A percentile compares a stretch with the other conserved stretches of the same genome.
phyloP scores from a whole-genome alignment of 2,113 vertebrate species.

The Chrysochloris asiatica region DNA sequence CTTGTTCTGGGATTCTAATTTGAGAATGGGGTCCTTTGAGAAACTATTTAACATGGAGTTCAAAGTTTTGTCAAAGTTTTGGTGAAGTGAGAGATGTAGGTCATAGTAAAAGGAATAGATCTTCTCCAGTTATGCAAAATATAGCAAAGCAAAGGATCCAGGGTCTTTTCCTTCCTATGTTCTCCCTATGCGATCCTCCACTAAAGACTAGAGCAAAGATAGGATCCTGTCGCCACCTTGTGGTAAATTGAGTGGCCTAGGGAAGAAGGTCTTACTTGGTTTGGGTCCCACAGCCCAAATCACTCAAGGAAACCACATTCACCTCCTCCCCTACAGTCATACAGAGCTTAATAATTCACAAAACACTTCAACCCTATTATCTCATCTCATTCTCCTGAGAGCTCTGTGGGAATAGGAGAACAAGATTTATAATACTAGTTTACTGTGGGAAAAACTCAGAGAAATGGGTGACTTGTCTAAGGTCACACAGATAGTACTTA shows the following conservation, averaged over 20 bases:
- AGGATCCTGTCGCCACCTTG: conserved; percentile 68
- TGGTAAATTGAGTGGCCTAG: conserved; percentile 1
- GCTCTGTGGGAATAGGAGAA: background rate
- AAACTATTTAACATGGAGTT: background rate
- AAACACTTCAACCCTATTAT: background rate
- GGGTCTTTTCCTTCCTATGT: background rate
- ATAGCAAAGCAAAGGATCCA: background rate
- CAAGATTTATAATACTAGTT: background rate
- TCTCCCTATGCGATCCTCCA: background rate
- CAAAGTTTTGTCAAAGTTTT: conserved; percentile 3
- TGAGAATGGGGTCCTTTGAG: background rate
- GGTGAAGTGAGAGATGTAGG: background rate
- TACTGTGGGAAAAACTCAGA: background rate
- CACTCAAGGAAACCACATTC: background rate
- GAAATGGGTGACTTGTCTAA: background rate
- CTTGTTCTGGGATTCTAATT: background rate
- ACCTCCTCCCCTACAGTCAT: background rate
- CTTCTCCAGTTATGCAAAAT: background rate
- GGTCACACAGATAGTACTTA: too few species aligned
- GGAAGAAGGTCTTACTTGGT: background rate
- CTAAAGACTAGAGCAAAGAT: background rate
- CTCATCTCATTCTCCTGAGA: conserved; percentile 7
- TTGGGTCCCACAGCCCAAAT: background rate
- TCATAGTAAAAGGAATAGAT: background rate
- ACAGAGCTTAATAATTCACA: background rate